Evolutionary conservation across 2,113 vertebrate species (phyloP), one percentile per base, ranked within the genome.

Genomic region (Ailuropoda melanoleuca): DNA sequence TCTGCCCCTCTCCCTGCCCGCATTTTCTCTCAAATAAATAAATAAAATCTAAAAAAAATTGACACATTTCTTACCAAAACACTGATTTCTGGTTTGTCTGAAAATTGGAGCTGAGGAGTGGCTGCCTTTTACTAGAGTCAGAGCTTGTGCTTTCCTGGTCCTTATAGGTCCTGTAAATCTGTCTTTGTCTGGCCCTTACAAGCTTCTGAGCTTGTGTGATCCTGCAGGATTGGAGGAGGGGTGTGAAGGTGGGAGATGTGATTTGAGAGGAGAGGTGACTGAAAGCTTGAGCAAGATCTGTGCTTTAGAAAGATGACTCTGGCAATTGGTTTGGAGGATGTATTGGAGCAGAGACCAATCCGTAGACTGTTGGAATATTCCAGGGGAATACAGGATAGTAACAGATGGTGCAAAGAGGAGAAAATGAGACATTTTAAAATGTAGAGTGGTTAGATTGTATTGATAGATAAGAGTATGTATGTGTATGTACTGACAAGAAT

Each of bases 391-490:
- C 83, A 43, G 55, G 18, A 19, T 62, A 58, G 87, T 88, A 68
- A 80, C 96, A 88, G 56, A 93, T 90, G 84, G 78, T 18, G 34
- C 29, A 70, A 78, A 75, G 90, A 82, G 68, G 90, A 78, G 72
- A 55, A 77, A 66, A 43, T 70, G 56, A 94, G 56, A 72, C 84
- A 58, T 77, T 93, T 91, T 48, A 88, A 86, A 60, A 56, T 84
- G 34, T 21, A 46, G 93, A 81, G 15, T 93, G 77, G 83, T 10
- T 66, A 46, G 72, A 31, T 46, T 74, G 23, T 94, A n/a, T 29
- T 11, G 83, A 56, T 50, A 43, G 56, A 66, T 75, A 17, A 9
- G 46, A 6, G 17, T 46, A 17, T 31, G 26, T 68, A 13, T 93
- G 6, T 75, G 9, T 64, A 10, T 88, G 18, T 62, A 48, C 55